Base-by-base conservation (phyloP, 2,113 vertebrate genomes). In the Chamaea fasciata region DNA sequence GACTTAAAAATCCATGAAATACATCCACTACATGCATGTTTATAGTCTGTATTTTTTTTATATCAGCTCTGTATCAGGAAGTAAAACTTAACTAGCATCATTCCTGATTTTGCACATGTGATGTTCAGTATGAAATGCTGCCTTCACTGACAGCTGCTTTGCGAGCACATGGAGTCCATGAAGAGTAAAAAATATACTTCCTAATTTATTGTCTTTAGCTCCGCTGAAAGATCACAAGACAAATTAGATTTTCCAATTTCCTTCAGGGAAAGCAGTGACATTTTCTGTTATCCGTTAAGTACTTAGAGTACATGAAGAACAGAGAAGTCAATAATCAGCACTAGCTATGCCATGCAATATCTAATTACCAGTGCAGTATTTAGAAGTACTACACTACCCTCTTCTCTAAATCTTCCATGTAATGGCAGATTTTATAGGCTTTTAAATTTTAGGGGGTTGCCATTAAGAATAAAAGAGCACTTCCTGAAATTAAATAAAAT, bases 171-270 rank as follows among this genome's bases (percentile, higher is more conserved):
- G 46, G 27, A 86, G 60, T 71, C 41, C 53, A 76, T 2, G 39
- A 90, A 64, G 49, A 73, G 31, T 1, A 84, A 67, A 59, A 82
- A 92, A 78, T 75, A 60, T 23, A 90, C 59, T 92, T 55, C 47
- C n/a, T 91, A 70, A 59, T 92, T 93, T 89, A 89, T 77, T 95
- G 57, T 41, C 82, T 87, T 93, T 52, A 80, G 68, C 68, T 49
- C 69, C 65, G 83, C 37, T 53, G 83, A 69, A 65, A 95, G 73
- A 84, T 47, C 0, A 0, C 62, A 68, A 84, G 47, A 94, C 53
- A 95, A 90, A 97, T 97, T 84, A 88, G 62, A 91, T 95, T 97
- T 96, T 92, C 37, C 57, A 90, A 56, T 90, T 96, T 82, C 84
- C 89, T 93, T 94, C 80, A 94, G 89, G 74, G 81, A 80, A 83